Evolutionary conservation across 2,113 vertebrate genomes (phyloP).

Genomic region (Prochilodus magdalenae): DNA sequence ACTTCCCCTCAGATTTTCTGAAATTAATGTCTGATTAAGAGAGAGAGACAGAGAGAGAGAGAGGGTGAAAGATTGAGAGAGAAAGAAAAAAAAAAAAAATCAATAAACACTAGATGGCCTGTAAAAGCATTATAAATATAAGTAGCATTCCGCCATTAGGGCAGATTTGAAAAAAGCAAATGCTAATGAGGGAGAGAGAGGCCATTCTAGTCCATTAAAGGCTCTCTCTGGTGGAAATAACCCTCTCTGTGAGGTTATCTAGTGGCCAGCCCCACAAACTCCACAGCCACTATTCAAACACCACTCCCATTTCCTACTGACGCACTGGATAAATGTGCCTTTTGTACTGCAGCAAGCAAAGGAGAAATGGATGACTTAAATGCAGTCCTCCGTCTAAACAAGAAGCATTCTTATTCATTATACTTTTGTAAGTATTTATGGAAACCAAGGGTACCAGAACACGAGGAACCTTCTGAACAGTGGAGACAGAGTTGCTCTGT

Average conservation of each 20-base stretch:
- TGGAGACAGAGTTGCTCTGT: constrained; percentile 51
- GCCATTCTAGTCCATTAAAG: constrained; percentile 82
- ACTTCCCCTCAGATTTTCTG: constrained; percentile 64
- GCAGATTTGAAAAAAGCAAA: constrained; percentile 76
- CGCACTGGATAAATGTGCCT: constrained; percentile 67
- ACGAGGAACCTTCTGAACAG: constrained; percentile 54
- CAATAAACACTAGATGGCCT: constrained; percentile 78
- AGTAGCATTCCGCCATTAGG: constrained; percentile 80
- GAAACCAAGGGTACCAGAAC: constrained; percentile 55
- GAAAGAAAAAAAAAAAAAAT: constrained; percentile 65
- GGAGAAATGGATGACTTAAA: constrained; percentile 66
- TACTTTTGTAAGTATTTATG: constrained; percentile 67
- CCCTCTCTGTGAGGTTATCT: constrained; percentile 74
- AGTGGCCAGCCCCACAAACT: constrained; percentile 66
- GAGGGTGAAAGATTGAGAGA: constrained; percentile 61
- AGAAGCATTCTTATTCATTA: constrained; percentile 61
- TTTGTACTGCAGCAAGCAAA: constrained; percentile 63
- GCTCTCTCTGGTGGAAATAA: constrained; percentile 69
- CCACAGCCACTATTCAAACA: constrained; percentile 75
- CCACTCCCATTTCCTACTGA: constrained; percentile 66
- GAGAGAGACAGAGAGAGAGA: constrained; percentile 47
- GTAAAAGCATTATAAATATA: constrained; percentile 84
- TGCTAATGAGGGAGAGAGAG: constrained; percentile 79
- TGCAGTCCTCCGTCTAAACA: constrained; percentile 53
- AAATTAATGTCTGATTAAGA: constrained; percentile 70